A percentile compares a stretch with the other conserved stretches of the same genome.
Conservation (phyloP, 2,888 invertebrate species). For the Nemotelus pantherinus region DNA sequence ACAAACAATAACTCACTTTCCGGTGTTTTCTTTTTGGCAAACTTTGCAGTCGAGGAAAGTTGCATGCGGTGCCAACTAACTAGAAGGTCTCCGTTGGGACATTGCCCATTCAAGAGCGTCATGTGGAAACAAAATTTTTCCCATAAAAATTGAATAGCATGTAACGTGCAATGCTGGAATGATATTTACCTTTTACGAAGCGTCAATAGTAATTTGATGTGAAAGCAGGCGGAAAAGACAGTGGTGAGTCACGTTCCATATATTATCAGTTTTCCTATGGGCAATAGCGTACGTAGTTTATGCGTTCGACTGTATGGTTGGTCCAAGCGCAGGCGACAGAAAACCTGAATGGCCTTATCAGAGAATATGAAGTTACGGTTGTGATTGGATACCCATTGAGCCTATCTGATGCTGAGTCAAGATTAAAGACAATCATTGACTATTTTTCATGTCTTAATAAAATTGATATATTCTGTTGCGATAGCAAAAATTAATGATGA, state of each 20-base stretch:
- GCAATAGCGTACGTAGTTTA: neutral
- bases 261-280: neutral
- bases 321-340: neutral
- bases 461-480: too few relatives aligned
- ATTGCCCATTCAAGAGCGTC: neutral
- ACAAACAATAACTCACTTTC: neutral
- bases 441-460: too few relatives aligned
- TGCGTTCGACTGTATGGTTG: too few relatives aligned
- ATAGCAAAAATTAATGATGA: too few relatives aligned
- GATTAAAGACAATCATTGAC: too few relatives aligned
- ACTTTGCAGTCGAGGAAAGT: neutral
- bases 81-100: too few relatives aligned
- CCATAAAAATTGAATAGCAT: constrained; percentile 33
- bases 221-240: constrained; percentile 28
- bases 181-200: constrained; percentile 20
- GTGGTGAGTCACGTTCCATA: constrained; percentile 17
- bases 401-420: too few relatives aligned
- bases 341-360: neutral
- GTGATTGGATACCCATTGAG: too few relatives aligned
- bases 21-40: constrained; percentile 11
- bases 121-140: constrained; percentile 30
- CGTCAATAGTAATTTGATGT: constrained; percentile 8
- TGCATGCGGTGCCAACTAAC: neutral
- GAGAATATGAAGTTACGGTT: neutral
- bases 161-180: neutral